Evolutionary conservation across 2,888 invertebrate genomes (phyloP), one percentile per base, ranked within the genome.

Genomic region (Branchipolynoe longqiensis): DNA sequence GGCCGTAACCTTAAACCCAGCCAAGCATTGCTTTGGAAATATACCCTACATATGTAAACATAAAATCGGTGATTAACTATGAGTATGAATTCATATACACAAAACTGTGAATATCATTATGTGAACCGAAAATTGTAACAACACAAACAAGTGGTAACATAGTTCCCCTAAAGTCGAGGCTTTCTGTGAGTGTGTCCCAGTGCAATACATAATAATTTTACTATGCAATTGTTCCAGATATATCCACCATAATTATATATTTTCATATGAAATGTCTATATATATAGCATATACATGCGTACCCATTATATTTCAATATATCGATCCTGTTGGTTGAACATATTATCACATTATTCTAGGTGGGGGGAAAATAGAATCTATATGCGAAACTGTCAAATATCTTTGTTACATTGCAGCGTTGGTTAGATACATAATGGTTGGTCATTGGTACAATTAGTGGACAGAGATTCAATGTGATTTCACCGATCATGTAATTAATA

Each of bases 251-350:
- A 69, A 14, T 36, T 33, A 33, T 69, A 1, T 69, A 69, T 69
- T 69, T 69, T 69, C 38, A 69, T 69, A 69, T 22, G 14, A 69
- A 69, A 69, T n/a, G n/a, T n/a, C n/a, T n/a, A n/a, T n/a, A n/a
- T n/a, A n/a, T n/a, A n/a, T n/a, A n/a, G n/a, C n/a, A n/a, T n/a
- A n/a, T 69, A 69, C 31, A 69, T 69, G 33, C 69, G 18, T 69
- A 38, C 33, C 18, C 14, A 62, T 28, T 62, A 62, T 62, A 69
- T 36, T 69, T 69, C 8, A n/a, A 69, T 69, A 36, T 38, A 69
- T 36, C 1, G 69, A 69, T 36, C 14, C 22, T 58, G n/a, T n/a
- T 69, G 69, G 36, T 69, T 69, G 69, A 38, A 69, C 33, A 36
- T 38, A 69, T 69, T 69, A n/a, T n/a, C 69, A 22, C 36, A 22